Evolutionary conservation across 2,888 invertebrate species (phyloP), one percentile per base, ranked within the genome.

Genomic region (Drosophila stalkeri): DNA sequence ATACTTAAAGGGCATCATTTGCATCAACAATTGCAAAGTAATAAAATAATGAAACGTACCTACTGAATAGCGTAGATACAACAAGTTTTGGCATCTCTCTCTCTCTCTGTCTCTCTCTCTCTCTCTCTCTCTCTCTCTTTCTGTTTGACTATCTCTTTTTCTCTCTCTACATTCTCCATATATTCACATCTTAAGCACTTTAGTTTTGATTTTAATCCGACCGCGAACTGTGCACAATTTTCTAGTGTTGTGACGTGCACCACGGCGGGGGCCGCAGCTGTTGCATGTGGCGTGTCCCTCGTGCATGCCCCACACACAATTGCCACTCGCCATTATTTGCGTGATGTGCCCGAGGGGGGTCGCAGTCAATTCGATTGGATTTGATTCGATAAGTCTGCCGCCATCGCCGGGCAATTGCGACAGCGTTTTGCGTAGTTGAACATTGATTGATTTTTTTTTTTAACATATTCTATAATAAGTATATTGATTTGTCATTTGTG

Each of bases 251-350:
- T 49, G 49, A 31, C 49, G 43, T 27, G 61, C 43, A 47, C 39
- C 23, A 39, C 52, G 56, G 16, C 44, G 46, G 35, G 37, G 46
- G 23, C 49, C 49, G 49, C 63, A 61, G 64, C 60, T 39, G 66
- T 64, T 35, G 64, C 63, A 63, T 68, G 55, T 47, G 75, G 61
- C 56, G n/a, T 65, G 65, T 62, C 66, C 65, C 72, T 72, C 35
- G 54, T 68, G 87, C 87, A 87, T 82, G 84, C 67, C 44, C 67
- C 51, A 41, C 46, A 64, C 68, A 79, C 68, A 80, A 33, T 60
- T 41, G 20, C 31, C 59, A 78, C 55, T n/a, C 14, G 49, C 44
- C 12, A 39, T 16, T 35, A 51, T 27, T 20, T 55, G 16, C 37
- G 49, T 12, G 44, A 46, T 72, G 49, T 37, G 31, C 57, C 54